A percentile compares a stretch with the other conserved stretches of the same genome.
Evolutionary conservation across 1,140 invertebrate species (phyloP).

Genomic region (Trachymyrmex cornetzi): DNA sequence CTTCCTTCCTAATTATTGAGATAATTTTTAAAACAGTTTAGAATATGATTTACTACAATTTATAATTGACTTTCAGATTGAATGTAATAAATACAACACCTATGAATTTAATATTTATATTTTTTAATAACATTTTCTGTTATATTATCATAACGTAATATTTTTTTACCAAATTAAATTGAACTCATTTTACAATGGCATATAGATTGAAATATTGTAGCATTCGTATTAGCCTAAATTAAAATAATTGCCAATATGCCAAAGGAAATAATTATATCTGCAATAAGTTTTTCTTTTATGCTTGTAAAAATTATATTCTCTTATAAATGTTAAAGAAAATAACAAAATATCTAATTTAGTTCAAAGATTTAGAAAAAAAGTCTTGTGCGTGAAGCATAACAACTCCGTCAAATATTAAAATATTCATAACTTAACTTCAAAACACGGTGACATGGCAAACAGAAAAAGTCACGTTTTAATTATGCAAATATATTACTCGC

Average conservation of each 20-base stretch:
- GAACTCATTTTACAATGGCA: neutral
- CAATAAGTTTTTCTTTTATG: neutral
- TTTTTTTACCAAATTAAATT: neutral
- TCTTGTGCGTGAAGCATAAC: neutral
- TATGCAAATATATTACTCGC: neutral
- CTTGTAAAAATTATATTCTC: neutral
- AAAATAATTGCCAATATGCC: slow-evolving; percentile 1
- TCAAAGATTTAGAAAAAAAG: neutral
- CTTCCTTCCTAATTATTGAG: neutral
- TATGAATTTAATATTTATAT: neutral
- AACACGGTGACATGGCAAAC: neutral
- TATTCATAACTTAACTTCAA: neutral
- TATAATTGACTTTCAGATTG: neutral
- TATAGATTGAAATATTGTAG: neutral
- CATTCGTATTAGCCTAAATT: neutral
- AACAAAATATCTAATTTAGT: neutral
- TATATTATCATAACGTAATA: neutral
- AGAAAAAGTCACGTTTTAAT: neutral
- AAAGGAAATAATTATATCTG: neutral
- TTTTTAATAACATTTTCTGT: neutral
- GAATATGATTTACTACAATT: neutral
- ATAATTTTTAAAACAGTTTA: neutral
- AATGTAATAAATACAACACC: neutral
- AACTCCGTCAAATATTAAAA: neutral
- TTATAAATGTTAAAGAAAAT: slow-evolving; percentile 19